Base-by-base conservation (phyloP, 2,113 vertebrate genomes). In the Catharus minimus region DNA sequence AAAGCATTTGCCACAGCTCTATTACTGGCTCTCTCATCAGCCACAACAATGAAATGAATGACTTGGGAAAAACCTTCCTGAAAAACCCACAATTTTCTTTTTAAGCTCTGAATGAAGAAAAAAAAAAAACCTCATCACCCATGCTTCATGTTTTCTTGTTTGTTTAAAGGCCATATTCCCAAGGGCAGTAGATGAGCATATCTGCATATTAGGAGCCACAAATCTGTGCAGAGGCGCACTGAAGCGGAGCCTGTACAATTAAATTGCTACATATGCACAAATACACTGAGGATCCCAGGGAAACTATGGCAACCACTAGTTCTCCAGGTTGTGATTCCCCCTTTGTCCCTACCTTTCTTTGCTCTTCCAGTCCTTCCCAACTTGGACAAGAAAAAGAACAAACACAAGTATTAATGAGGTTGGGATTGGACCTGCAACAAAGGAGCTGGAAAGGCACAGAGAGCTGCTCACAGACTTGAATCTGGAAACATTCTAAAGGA, bases 401-500 rank as follows among this genome's bases (percentile, higher is more conserved):
- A 89, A 90, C 39, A 87, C 23, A 60, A 84, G 16, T 73, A 33
- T 67, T 94, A 92, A 92, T 79, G 81, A 94, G 74, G 43, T 73
- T 0, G 1, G 73, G 62, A 75, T 5, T 84, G 83, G 73, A 65
- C 24, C 30, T 47, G 27, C 58, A 82, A 94, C 71, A 95, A 90
- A 89, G 58, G 66, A 84, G 9, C 39, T 92, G 75, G 38, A 66
- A 80, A 82, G 81, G 53, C 69, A 89, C 32, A 95, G 55, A 49
- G 57, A 86, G 41, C 30, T 58, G 41, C 69, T 88, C 33, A 62
- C 77, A 92, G 43, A 30, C 77, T 68, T 66, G 46, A 62, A 58
- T 26, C 67, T 89, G 78, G 84, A 90, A 83, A 66, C n/a, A n/a
- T 15, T 65, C 62, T 77, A 52, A 93, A 90, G 57, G 55, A 69